Percentiles rank a stretch among this genome's conserved stretches.
phyloP scores from a whole-genome alignment of 2,888 invertebrate genomes.

The Kryphioiulus occultus region DNA sequence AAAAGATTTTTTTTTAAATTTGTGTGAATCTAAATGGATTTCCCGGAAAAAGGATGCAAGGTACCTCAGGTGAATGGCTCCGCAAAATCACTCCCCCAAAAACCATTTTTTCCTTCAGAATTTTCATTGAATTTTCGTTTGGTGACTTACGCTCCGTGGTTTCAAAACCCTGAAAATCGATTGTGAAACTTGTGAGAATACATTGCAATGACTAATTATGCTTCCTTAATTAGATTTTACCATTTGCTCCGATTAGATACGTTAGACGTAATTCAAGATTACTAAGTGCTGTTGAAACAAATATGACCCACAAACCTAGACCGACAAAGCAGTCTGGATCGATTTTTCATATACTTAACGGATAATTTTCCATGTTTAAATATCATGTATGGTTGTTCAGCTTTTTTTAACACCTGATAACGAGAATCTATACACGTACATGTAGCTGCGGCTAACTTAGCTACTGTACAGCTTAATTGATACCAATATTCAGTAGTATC shows the following conservation, averaged over 20 bases:
- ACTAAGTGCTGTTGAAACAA: not conserved
- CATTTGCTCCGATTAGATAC: not conserved
- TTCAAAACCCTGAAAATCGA: conserved; percentile 35
- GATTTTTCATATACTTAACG: no score
- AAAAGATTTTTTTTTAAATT: not conserved
- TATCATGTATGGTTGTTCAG: no score
- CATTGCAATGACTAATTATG: not conserved
- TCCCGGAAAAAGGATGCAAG: conserved; percentile 47
- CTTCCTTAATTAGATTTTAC: no score
- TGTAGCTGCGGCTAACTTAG: no score
- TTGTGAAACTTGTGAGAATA: not conserved
- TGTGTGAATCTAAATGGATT: conserved; percentile 11
- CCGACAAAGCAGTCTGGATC: no score
- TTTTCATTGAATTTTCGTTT: not conserved
- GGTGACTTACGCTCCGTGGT: not conserved
- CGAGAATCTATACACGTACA: no score
- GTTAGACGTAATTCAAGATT: not conserved
- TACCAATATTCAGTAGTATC: no score
- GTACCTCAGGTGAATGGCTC: conserved; percentile 45
- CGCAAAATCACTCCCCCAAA: conserved; percentile 8
- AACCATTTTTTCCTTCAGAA: conserved; percentile 19
- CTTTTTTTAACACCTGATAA: no score
- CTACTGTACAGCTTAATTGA: no score
- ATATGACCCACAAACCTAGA: not conserved
- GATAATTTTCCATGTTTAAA: no score